Evolutionary conservation across 2,888 invertebrate species (phyloP).

Genomic region (Tenthredo distinguenda): DNA sequence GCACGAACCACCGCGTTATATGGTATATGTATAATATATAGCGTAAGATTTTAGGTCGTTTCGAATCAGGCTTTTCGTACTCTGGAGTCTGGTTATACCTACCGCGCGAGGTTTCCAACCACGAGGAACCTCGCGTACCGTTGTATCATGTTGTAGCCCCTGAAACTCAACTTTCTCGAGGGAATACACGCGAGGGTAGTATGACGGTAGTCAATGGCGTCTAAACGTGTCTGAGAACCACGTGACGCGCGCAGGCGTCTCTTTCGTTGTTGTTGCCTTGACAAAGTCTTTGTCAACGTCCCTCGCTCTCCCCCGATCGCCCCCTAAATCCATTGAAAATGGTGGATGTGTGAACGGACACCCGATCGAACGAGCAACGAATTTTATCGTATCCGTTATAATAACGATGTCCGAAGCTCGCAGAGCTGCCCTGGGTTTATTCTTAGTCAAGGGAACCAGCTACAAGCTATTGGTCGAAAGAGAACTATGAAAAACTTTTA

Average conservation of each 20-base stretch:
- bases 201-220: conserved; percentile 37
- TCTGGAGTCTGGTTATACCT: background rate
- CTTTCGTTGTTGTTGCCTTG: conserved; percentile 43
- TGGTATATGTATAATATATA: conserved; percentile 5
- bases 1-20: background rate
- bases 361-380: conserved; percentile 44
- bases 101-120: background rate
- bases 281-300: conserved; percentile 51
- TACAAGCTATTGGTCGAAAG: background rate
- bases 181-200: conserved; percentile 39
- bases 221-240: conserved; percentile 41
- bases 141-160: conserved; percentile 55
- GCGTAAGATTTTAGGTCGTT: conserved; percentile 20
- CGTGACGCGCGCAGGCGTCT: conserved; percentile 51
- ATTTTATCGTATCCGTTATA: conserved; percentile 41
- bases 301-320: background rate
- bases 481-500: conserved; percentile 2
- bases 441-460: background rate
- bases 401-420: conserved; percentile 1
- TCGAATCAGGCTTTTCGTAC: background rate
- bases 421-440: background rate
- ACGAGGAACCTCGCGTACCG: conserved; percentile 41
- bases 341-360: conserved; percentile 27
- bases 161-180: conserved; percentile 31
- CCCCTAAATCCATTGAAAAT: conserved; percentile 26